A percentile compares a stretch with the other conserved stretches of the same genome.
phyloP scores from a whole-genome alignment of 1,140 invertebrate genomes.

The Philopotamus ludificatus region DNA sequence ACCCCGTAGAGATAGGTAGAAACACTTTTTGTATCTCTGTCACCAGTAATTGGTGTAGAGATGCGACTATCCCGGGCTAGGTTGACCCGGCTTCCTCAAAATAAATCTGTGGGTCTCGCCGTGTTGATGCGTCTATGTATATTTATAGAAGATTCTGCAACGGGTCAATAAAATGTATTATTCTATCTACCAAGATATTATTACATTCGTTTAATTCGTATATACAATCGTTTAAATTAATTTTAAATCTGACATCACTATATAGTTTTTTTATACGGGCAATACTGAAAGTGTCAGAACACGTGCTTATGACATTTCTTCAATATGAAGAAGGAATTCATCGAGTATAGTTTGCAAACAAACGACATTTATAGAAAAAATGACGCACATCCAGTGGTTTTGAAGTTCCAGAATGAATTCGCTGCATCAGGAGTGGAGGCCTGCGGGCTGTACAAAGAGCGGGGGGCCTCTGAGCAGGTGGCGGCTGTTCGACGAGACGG shows the following conservation, averaged over 20 bases:
- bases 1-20: no score
- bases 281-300: background rate
- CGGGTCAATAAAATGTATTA: no score
- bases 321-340: background rate
- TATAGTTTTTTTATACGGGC: background rate
- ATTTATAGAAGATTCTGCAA: no score
- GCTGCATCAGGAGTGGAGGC: background rate
- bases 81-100: no score
- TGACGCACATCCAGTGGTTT: constrained; percentile 15
- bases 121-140: no score
- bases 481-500: constrained; percentile 14
- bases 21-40: no score
- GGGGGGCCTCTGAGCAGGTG: background rate
- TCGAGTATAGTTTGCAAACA: background rate
- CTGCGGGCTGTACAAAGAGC: background rate
- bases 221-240: background rate
- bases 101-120: no score
- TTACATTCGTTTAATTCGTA: background rate
- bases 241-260: background rate
- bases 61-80: no score
- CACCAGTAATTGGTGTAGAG: no score
- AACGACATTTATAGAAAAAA: constrained; percentile 13
- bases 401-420: constrained; percentile 22
- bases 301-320: constrained; percentile 17
- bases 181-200: background rate